These are phyloP conservation scores for Thamnaconus septentrionalis DNA, from an alignment of 2,113 vertebrate species.

Conservation along the genomic window DNA sequence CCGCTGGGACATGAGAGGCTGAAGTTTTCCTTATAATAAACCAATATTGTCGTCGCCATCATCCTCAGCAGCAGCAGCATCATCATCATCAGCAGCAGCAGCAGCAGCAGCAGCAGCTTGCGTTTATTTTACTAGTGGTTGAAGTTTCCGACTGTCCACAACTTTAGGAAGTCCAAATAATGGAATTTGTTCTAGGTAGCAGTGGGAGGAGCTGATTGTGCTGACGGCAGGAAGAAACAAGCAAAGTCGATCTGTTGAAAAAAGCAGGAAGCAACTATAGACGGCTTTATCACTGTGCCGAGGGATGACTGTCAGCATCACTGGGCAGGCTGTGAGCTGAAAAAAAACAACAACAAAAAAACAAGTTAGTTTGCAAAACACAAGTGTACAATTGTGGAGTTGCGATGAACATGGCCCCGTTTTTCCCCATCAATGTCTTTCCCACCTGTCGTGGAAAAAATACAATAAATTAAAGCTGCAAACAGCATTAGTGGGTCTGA, in stretches of 20 bases:
- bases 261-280: not conserved
- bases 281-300: constrained; percentile 12
- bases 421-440: not conserved
- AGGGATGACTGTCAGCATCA: not conserved
- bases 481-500: no score
- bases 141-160: no score
- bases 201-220: no score
- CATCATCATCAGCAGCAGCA: no score
- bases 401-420: constrained; percentile 2
- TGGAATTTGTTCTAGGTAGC: no score
- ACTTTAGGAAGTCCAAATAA: no score
- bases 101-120: no score
- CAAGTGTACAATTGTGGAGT: constrained; percentile 8
- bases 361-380: not conserved
- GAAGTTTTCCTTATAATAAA: constrained; percentile 10
- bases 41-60: no score
- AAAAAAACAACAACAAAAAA: not conserved
- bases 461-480: no score
- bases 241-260: not conserved
- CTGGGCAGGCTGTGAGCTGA: constrained; percentile 16
- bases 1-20: constrained; percentile 10
- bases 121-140: no score
- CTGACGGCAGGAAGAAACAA: no score
- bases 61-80: no score
- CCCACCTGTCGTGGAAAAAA: not conserved